phyloP scores from a whole-genome alignment of 2,113 vertebrate genomes.

The Grallaria varia region DNA sequence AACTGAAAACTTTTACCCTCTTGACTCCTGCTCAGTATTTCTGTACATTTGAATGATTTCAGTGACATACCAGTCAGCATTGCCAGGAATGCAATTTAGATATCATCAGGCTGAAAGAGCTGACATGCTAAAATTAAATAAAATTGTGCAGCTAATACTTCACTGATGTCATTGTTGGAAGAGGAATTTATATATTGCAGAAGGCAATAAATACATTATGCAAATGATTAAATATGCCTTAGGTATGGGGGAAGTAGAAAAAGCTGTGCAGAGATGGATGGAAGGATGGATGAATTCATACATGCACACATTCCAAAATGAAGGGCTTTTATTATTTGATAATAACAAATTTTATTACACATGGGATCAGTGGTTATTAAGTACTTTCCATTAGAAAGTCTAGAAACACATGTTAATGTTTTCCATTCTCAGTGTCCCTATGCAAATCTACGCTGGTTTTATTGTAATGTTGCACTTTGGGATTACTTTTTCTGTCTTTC shows the following conservation, averaged over 20 bases:
- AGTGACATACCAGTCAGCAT: neutral
- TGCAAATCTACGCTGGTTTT: neutral
- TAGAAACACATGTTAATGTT: neutral
- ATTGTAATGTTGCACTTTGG: neutral
- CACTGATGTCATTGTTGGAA: conserved; percentile 24
- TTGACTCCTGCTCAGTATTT: conserved; percentile 13
- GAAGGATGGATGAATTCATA: neutral
- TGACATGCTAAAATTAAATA: conserved; percentile 33
- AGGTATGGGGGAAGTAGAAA: neutral
- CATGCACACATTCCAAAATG: neutral
- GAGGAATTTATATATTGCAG: neutral
- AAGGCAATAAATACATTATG: neutral
- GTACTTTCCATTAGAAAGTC: neutral
- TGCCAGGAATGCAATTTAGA: conserved; percentile 27
- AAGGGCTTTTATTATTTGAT: conserved; percentile 13
- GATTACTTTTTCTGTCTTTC: neutral
- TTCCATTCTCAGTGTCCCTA: neutral
- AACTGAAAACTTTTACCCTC: neutral
- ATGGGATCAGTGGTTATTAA: conserved; percentile 19
- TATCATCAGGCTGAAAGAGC: neutral
- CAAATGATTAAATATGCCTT: neutral
- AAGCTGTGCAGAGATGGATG: neutral
- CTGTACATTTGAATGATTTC: conserved; percentile 1
- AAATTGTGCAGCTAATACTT: neutral
- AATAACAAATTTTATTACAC: neutral